Evolutionary conservation across 1,140 invertebrate genomes (phyloP).

Genomic region (Hermatobates lingyangjiaoensis): DNA sequence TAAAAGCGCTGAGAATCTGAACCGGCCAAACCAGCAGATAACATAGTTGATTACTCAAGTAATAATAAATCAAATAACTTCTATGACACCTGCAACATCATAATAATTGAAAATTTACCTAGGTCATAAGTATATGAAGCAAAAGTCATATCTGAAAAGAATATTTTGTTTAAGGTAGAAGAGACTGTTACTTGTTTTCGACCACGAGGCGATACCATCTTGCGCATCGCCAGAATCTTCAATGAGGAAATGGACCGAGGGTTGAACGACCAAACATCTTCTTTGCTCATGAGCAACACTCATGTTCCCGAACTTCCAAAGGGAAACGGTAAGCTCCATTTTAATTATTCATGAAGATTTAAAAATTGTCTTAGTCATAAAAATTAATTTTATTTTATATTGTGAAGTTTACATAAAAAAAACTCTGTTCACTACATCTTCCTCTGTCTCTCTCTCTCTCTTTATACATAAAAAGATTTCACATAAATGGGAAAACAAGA

Average conservation of each 20-base stretch:
- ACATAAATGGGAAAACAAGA: too few relatives aligned
- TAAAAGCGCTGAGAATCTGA: too few relatives aligned
- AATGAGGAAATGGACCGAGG: conserved; percentile 36
- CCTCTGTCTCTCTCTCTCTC: too few relatives aligned
- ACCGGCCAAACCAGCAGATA: too few relatives aligned
- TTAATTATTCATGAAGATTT: background rate
- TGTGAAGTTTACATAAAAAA: background rate
- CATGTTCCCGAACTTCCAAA: conserved; percentile 38
- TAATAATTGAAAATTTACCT: too few relatives aligned
- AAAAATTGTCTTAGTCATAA: background rate
- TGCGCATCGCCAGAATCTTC: conserved; percentile 30
- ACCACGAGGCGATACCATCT: conserved; percentile 23
- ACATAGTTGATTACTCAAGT: too few relatives aligned
- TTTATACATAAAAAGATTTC: too few relatives aligned
- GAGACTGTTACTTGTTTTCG: conserved; percentile 23
- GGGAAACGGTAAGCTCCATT: conserved; percentile 30
- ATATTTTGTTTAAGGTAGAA: background rate
- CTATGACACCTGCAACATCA: too few relatives aligned
- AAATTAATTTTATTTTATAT: background rate
- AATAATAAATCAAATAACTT: too few relatives aligned
- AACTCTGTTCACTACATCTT: too few relatives aligned
- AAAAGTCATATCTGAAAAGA: too few relatives aligned
- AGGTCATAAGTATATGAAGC: too few relatives aligned
- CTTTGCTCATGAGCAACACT: conserved; percentile 45
- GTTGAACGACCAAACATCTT: conserved; percentile 32